A percentile compares a stretch with the other conserved stretches of the same genome.
Conservation (phyloP, 1,140 invertebrate species). For the Paraescarpia echinospica region DNA sequence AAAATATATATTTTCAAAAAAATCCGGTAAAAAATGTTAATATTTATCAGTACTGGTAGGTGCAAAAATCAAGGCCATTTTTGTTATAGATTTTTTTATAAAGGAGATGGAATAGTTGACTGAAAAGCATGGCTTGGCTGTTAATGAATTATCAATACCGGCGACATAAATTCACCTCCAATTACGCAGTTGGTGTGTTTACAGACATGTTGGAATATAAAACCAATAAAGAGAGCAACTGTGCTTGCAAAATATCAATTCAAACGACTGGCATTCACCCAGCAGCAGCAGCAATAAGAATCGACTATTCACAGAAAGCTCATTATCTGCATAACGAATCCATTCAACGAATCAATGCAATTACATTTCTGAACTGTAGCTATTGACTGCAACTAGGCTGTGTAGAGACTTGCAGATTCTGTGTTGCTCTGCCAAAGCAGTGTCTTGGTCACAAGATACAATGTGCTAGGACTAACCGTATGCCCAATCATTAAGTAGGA, state of each 20-base stretch:
- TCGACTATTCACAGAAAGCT: background rate
- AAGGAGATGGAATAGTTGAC: background rate
- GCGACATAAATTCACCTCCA: background rate
- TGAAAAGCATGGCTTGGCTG: background rate
- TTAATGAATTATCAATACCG: background rate
- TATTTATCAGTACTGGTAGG: background rate
- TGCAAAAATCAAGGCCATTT: background rate
- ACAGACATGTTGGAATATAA: background rate
- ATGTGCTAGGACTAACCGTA: background rate
- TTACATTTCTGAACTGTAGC: background rate
- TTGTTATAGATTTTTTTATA: too few species aligned
- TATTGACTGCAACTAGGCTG: background rate
- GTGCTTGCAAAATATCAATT: background rate
- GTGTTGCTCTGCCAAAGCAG: background rate
- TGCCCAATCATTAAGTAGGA: background rate
- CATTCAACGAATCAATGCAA: background rate
- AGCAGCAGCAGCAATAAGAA: background rate
- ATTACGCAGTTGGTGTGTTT: background rate
- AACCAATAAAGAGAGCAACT: background rate
- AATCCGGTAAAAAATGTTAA: too few species aligned
- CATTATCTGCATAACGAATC: background rate
- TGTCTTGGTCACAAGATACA: background rate
- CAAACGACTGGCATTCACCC: background rate
- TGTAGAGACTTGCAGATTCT: background rate
- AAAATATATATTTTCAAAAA: too few species aligned